Evolutionary conservation across 2,113 vertebrate species (phyloP).

Genomic region (Serilophus lunatus): DNA sequence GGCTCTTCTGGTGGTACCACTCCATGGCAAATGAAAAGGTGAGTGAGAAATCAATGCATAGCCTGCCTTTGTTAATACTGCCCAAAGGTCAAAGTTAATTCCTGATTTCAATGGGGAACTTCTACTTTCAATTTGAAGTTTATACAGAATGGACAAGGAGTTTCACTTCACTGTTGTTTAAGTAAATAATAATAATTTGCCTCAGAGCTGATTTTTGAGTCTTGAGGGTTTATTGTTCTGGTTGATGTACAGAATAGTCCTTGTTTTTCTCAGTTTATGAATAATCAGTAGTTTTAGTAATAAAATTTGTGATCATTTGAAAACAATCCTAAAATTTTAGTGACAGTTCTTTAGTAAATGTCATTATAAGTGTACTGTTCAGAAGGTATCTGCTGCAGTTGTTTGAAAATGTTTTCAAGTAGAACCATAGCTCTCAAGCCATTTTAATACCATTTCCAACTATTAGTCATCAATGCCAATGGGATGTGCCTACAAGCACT

Average conservation of each 20-base stretch:
- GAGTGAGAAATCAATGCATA: background rate
- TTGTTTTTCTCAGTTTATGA: background rate
- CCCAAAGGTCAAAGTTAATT: background rate
- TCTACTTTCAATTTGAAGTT: background rate
- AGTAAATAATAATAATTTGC: background rate
- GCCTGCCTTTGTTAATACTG: background rate
- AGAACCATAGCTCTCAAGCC: background rate
- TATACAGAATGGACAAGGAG: background rate
- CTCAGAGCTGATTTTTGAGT: background rate
- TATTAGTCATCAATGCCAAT: background rate
- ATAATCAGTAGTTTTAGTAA: background rate
- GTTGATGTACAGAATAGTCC: background rate
- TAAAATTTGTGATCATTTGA: background rate
- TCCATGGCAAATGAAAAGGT: slow-evolving; percentile 97
- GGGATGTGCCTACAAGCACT: background rate
- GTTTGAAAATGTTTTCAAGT: background rate
- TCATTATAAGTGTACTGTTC: background rate
- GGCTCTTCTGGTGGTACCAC: slow-evolving; percentile 98
- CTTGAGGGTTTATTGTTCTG: background rate
- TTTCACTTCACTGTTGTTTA: background rate
- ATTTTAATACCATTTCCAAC: background rate
- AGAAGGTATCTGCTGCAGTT: background rate
- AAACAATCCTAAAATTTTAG: background rate
- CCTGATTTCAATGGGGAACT: background rate
- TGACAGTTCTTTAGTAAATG: background rate